Evolutionary conservation across 2,797 vertebrate species (phyloP), one percentile per base, ranked within the genome.

Genomic region (Agapornis canus): DNA sequence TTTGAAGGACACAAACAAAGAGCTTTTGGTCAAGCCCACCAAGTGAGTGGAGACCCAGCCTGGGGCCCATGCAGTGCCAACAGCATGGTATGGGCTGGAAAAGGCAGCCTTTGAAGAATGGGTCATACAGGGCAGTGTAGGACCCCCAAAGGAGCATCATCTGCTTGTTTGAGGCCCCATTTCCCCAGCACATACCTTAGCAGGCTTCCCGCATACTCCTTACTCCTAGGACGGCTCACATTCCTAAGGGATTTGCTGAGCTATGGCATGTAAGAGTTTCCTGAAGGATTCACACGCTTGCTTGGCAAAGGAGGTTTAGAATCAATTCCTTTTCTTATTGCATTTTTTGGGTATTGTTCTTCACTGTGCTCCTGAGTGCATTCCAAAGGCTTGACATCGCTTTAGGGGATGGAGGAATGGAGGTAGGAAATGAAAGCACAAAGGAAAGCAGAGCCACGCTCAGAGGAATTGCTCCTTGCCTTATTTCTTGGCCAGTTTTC

Each of bases 341-440:
- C 89, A 39, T 92, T 93, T 95, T 85, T 90, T 76, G 6, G 78
- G 81, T 90, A 71, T 89, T 94, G 80, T 94, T 87, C 87, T 78
- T 90, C 19, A 21, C 35, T 48, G 57, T 45, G 71, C 71, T 91
- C 83, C 92, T 88, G 73, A 86, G 54, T 61, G 59, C 93, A 92
- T 96, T 95, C 91, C 87, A 82, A 63, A 63, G 77, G 61, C 31
- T 40, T 91, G 42, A 71, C 49, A 75, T 92, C 39, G 51, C 13
- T 0, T 78, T 42, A 77, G 45, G 49, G 66, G 54, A 57, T 51
- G 65, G 61, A 91, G 61, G 54, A 94, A 86, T 23, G 79, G 87
- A 87, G 80, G 82, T 73, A 91, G 59, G 79, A 91, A 89, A 93
- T 85, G 42, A 92, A 83, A 95, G 77, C 54, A 78, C 19, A 37